A percentile compares a stretch with the other conserved stretches of the same genome.
These are phyloP conservation scores for Caiman crocodilus DNA, from an alignment of 2,797 vertebrate species.

Conservation along the genomic window DNA sequence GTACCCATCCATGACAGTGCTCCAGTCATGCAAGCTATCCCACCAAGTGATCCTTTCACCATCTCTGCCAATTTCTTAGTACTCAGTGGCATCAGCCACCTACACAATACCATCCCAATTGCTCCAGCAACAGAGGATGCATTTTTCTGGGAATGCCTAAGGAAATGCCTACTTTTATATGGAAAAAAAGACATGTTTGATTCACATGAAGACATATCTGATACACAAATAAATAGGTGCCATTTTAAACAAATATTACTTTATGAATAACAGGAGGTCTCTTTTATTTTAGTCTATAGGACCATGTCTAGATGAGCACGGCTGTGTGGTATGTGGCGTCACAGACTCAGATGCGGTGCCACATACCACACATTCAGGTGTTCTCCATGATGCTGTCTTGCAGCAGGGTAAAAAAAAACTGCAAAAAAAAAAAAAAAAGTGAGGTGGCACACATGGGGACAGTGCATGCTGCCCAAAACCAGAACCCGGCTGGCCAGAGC, in stretches of 20 bases:
- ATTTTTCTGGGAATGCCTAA: background rate
- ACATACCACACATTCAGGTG: no score
- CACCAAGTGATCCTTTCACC: background rate
- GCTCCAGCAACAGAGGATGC: background rate
- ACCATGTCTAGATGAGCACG: no score
- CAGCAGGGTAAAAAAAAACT: no score
- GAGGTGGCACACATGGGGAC: no score
- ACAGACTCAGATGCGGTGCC: no score
- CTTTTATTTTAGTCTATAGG: constrained; percentile 46
- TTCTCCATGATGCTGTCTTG: no score
- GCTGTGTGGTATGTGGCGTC: no score
- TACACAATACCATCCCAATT: background rate
- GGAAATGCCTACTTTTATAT: background rate
- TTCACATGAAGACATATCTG: background rate
- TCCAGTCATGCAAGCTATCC: background rate
- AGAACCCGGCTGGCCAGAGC: no score
- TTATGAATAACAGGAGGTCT: constrained; percentile 61
- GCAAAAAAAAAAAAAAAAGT: no score
- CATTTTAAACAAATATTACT: constrained; percentile 45
- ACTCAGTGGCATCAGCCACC: background rate
- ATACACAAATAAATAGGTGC: background rate
- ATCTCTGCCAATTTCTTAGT: background rate
- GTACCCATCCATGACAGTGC: no score
- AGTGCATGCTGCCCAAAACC: no score
- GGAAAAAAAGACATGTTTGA: background rate